A percentile compares a stretch with the other conserved stretches of the same genome.
Evolutionary conservation across 53 echinoderm and acorn worm genomes (phyloP).

Genomic region (Hippasteria phrygiana): DNA sequence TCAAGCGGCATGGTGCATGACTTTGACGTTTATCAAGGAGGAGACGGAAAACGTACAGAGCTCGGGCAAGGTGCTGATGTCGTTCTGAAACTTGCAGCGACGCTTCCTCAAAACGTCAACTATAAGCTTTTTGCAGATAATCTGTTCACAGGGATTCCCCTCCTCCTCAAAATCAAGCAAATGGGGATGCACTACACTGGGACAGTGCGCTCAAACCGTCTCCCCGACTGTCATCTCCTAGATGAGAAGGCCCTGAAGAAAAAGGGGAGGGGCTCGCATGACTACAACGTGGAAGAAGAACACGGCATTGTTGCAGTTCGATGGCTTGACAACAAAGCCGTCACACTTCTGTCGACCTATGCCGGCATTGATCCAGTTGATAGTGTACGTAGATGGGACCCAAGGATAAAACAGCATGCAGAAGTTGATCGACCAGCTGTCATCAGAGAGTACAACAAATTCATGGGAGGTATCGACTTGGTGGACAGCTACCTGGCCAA

Average conservation of each 20-base stretch:
- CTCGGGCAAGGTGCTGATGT: conserved; percentile 63
- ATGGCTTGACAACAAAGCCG: conserved; percentile 73
- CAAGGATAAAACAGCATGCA: conserved; percentile 17
- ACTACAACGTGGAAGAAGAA: conserved; percentile 33
- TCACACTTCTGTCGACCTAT: conserved; percentile 66
- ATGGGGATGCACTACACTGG: conserved; percentile 67
- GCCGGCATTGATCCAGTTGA: conserved; percentile 55
- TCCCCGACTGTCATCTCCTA: conserved; percentile 18
- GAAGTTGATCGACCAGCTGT: conserved; percentile 46
- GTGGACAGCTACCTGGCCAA: conserved; percentile 25
- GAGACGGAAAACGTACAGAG: conserved; percentile 20
- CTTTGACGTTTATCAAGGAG: conserved; percentile 64
- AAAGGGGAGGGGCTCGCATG: conserved; percentile 55
- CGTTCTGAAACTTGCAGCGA: conserved; percentile 34
- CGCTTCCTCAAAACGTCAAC: conserved; percentile 6
- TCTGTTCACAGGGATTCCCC: conserved; percentile 50
- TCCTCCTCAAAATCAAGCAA: conserved; percentile 9
- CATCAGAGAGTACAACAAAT: conserved; percentile 53
- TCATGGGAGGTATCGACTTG: conserved; percentile 67
- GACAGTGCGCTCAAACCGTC: conserved; percentile 54
- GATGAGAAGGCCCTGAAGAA: conserved; percentile 57
- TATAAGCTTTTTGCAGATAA: conserved; percentile 73
- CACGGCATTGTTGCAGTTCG: conserved; percentile 23
- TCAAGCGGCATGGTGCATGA: conserved; percentile 33
- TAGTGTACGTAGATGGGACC: conserved; percentile 48